Base-by-base conservation (phyloP, 1,140 invertebrate genomes). In the Sycophila sp. region DNA sequence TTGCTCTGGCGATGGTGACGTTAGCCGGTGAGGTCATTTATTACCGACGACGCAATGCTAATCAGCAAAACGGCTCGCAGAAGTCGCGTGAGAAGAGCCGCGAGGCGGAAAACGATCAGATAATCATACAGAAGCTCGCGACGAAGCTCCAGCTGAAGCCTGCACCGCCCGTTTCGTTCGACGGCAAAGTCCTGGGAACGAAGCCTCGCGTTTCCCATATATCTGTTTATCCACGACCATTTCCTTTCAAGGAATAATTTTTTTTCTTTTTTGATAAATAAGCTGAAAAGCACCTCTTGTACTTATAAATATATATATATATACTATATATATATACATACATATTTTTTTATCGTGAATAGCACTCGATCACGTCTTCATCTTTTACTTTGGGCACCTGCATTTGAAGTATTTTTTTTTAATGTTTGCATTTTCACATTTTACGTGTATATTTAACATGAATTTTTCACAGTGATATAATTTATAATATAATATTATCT, bases 1-100 rank as follows among this genome's bases (percentile, higher is more conserved):
- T 96, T 4, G 90, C 90, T 0, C 77, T 96, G 34, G 94, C 94
- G 1, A 94, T 96, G 92, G 78, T 95, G 4, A 94, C 94, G 0
- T 83, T 96, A 11, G 91, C 89, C 1, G 90, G 91, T 69, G 94
- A 96, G 81, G 91, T 96, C 0, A 85, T 94, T 34, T 94, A 94
- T 76, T 93, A 95, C 78, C 77, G 83, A 1, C 91, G 91, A 71
- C 86, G 88, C 17, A 67, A 72, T 30, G 64, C 42, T 1, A 11
- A 58, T 7, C 15, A 40, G 15, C 42, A 84, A 11, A 82, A 84
- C 71, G 78, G 85, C 3, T 81, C 85, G 58, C 78, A 13, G 76
- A 85, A 69, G 55, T 17, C 13, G 64, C 0, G 78, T 70, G 69
- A 63, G 10, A 53, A 63, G 36, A 40, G 15, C 13, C 40, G 22